These are phyloP conservation scores for Drosophila engyochracea DNA, from an alignment of 2,888 invertebrate genomes.

Conservation along the genomic window DNA sequence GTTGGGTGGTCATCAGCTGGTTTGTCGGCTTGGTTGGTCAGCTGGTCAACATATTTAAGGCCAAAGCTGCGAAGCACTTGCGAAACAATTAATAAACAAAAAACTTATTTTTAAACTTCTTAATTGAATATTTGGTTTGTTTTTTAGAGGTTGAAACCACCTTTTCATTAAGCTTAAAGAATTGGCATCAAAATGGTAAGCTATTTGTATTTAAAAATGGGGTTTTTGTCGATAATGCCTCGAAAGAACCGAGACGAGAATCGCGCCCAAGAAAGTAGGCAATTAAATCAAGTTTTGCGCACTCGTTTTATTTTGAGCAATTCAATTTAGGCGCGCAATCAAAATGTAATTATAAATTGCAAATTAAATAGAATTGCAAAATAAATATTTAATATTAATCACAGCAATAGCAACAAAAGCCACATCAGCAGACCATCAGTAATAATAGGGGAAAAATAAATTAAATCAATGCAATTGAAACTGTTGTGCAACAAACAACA, in stretches of 20 bases:
- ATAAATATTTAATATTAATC: slow-evolving; percentile 80
- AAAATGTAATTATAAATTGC: slow-evolving; percentile 75
- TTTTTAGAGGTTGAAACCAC: not conserved
- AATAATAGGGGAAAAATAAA: slow-evolving; percentile 27
- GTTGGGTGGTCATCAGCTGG: slow-evolving; percentile 1
- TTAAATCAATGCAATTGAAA: slow-evolving; percentile 43
- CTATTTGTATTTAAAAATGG: not conserved
- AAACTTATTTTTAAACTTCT: not conserved
- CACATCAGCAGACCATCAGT: slow-evolving; percentile 30
- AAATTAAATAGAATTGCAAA: slow-evolving; percentile 77
- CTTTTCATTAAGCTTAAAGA: not conserved
- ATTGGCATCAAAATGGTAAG: not conserved
- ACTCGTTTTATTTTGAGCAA: not conserved
- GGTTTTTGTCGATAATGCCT: not conserved
- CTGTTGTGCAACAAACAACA: slow-evolving; percentile 34
- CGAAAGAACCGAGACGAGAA: not conserved
- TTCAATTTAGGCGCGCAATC: slow-evolving; percentile 45
- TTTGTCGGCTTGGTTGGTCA: not conserved
- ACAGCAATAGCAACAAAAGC: slow-evolving; percentile 36
- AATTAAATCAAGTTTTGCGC: slow-evolving; percentile 42
- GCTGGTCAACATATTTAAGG: not conserved
- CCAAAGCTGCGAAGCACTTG: not conserved
- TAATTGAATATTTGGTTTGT: not conserved
- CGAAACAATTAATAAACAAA: not conserved
- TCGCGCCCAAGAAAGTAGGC: slow-evolving; percentile 10